Base-by-base conservation (phyloP, 2,113 vertebrate genomes). In the Cavia aperea region DNA sequence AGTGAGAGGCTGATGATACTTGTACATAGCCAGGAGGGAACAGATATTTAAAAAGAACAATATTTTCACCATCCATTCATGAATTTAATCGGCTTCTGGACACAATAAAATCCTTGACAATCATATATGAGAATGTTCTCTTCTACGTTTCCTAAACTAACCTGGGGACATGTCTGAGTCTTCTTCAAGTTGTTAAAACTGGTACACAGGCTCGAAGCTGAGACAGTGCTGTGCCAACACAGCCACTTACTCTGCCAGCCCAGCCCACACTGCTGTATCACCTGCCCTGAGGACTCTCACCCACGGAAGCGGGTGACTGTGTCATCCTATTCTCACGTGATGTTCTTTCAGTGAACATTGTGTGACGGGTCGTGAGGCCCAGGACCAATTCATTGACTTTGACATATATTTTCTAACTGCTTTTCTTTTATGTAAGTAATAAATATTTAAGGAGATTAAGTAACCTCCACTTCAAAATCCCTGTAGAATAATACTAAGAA, bases 21-120 rank as follows among this genome's bases (percentile, higher is more conserved):
- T 31, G 77, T 63, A 72, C 29, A 43, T 23, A 23, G 8, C 46
- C 79, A 93, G 46, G 36, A 86, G 83, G 33, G 72, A 83, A 94
- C 90, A 88, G 39, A 7, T 86, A 72, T 93, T 85, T 70, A 70
- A 56, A 89, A 24, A 88, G 39, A 92, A 95, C 2, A 94, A 46
- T 46, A 60, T 72, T 93, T 92, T 58, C n/a, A 43, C 19, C 3
- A 56, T 86, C 16, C 15, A 58, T 54, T 6, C 43, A 66, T 90
- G 66, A 95, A 90, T 29, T 46, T 84, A 2, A 73, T 5, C 84
- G 51, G n/a, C 65, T 90, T 92, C 56, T 56, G 82, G 63, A 33
- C 60, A 77, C 1, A 2, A 24, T 54, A 63, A 43, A 51, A 87
- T 89, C 13, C 82, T 88, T 79, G 66, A 90, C 75, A 12, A 75